These are phyloP conservation scores for Spermophilus dauricus DNA, from an alignment of 2,113 vertebrate species.

Conservation along the genomic window DNA sequence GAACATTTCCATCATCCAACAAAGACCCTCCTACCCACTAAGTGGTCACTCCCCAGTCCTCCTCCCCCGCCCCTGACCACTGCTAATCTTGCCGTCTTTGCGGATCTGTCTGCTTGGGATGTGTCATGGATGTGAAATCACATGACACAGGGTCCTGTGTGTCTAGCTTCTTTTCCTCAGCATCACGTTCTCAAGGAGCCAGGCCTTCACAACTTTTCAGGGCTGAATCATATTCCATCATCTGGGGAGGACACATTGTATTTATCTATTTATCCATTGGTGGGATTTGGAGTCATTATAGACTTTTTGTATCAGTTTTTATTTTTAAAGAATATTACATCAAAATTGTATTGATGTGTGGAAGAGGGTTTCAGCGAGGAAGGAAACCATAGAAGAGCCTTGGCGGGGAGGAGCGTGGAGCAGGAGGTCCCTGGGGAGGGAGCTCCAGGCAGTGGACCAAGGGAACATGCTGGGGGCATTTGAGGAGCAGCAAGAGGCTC, in stretches of 20 bases:
- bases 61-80: rapidly evolving
- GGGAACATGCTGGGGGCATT: rapidly evolving
- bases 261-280: background rate
- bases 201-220: background rate
- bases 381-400: background rate
- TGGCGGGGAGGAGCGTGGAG: background rate
- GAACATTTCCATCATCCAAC: background rate
- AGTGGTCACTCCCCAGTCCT: rapidly evolving
- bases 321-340: background rate
- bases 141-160: rapidly evolving
- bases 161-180: background rate
- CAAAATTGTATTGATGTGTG: background rate
- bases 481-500: background rate
- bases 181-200: background rate
- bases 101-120: rapidly evolving
- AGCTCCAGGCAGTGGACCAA: background rate
- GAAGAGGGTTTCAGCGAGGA: background rate
- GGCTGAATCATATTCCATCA: background rate
- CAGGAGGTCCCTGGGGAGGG: rapidly evolving
- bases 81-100: rapidly evolving
- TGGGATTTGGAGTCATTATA: background rate
- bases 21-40: rapidly evolving
- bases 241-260: rapidly evolving
- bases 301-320: background rate
- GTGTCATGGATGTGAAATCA: background rate